Evolutionary conservation across 2,888 invertebrate genomes (phyloP).

Genomic region (Brassicogethes aeneus): DNA sequence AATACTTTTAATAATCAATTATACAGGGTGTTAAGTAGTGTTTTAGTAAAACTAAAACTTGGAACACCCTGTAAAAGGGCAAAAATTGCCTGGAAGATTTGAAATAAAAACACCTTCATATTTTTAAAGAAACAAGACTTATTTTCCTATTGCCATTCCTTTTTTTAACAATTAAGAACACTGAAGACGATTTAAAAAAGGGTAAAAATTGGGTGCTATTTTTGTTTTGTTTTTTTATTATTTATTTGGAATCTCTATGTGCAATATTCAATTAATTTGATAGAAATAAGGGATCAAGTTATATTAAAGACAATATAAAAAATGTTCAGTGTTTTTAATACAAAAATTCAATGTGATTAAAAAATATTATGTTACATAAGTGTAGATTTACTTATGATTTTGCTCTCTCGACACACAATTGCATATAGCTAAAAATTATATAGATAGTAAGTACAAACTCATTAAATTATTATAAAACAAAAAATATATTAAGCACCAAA

Average conservation of each 20-base stretch:
- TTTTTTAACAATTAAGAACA: background rate
- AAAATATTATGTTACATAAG: background rate
- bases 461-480: background rate
- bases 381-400: background rate
- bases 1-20: no score
- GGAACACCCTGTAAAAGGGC: no score
- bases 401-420: background rate
- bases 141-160: no score
- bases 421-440: background rate
- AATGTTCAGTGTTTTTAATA: slow-evolving; percentile 1
- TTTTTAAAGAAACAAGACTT: no score
- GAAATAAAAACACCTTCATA: no score
- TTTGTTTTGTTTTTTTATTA: background rate
- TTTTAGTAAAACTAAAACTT: no score
- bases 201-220: background rate
- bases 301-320: background rate
- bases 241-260: background rate
- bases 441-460: background rate
- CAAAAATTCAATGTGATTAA: background rate
- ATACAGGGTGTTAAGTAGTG: no score
- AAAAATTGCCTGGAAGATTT: no score
- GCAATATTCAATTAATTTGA: no score
- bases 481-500: background rate
- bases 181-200: background rate
- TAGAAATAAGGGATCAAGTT: background rate